phyloP scores from a whole-genome alignment of 2,113 vertebrate species.

The Platanista minor region DNA sequence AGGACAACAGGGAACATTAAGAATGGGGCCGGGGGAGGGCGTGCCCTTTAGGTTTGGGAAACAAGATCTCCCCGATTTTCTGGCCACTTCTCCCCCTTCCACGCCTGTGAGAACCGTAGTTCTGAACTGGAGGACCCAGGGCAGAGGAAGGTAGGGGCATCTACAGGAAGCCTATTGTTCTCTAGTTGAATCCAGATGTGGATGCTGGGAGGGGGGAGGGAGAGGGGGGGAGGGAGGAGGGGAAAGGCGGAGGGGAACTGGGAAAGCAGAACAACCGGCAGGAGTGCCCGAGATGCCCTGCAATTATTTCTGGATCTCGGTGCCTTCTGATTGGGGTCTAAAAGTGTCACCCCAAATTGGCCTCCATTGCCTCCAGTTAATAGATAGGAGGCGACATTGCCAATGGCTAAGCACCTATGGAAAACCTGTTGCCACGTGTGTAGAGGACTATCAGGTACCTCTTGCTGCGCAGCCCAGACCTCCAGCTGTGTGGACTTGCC shows the following conservation, averaged over 20 bases:
- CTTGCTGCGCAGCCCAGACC: background rate
- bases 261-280: background rate
- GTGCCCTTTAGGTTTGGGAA: background rate
- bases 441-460: too few species aligned
- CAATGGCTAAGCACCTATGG: background rate
- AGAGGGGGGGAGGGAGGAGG: background rate
- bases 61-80: background rate
- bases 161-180: constrained; percentile 68
- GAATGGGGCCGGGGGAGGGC: background rate
- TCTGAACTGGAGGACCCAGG: background rate
- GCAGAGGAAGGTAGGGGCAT: constrained; percentile 39
- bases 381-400: background rate
- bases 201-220: background rate
- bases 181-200: constrained; percentile 82
- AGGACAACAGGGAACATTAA: too few species aligned
- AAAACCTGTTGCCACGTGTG: background rate
- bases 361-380: background rate
- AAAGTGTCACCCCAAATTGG: background rate
- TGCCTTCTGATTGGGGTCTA: background rate
- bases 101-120: constrained; percentile 4
- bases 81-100: background rate
- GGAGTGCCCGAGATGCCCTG: background rate
- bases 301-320: background rate
- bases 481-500: background rate
- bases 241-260: background rate